Evolutionary conservation across 2,797 vertebrate species (phyloP), one percentile per base, ranked within the genome.

Genomic region (Pseudocheirus occidentalis): DNA sequence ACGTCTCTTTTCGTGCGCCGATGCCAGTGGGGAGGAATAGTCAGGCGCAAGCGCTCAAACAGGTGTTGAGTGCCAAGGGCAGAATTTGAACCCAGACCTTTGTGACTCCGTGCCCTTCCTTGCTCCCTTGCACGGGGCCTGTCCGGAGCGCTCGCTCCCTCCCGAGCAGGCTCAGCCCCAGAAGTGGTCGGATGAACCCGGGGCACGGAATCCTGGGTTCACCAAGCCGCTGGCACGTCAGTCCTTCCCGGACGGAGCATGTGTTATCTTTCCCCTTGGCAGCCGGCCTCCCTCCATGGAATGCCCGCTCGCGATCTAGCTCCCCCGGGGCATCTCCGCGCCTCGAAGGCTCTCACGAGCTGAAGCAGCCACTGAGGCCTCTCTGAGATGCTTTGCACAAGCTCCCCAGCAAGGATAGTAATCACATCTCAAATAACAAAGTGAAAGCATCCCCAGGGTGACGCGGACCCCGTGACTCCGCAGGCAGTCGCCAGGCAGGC

Each of bases 221-320:
- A 57, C 29, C 31, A 34, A 55, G 87, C 52, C 55, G 89, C 58
- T 94, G 54, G 62, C 53, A 59, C 55, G 94, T 62, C 24, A 14
- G 16, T 90, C 57, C 92, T 81, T 55, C 73, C 91, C 53, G 56
- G 29, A 12, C 66, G 29, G 14, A 73, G 34, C 66, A 34, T 91
- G 40, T 28, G 62, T 93, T 92, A 89, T n/a, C 59, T n/a, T 18
- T 21, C 58, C 50, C 24, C 16, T 55, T 95, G 93, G 96, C 95
- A 94, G 58, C 5, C 46, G 53, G 96, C 89, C 92, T 92, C 87
- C 31, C 81, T 52, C 91, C 59, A 87, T 40, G 87, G 52, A 91
- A 50, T 81, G 87, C 66, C 52, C 94, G 31, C 52, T 62, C 81
- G 53, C 91, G 91, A 92, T 5, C 50, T 16, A 28, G 40, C 27